Percentiles rank a stretch among this genome's conserved stretches.
Evolutionary conservation across 2,888 invertebrate genomes (phyloP).

Genomic region (Acanthacorydalis orientalis): DNA sequence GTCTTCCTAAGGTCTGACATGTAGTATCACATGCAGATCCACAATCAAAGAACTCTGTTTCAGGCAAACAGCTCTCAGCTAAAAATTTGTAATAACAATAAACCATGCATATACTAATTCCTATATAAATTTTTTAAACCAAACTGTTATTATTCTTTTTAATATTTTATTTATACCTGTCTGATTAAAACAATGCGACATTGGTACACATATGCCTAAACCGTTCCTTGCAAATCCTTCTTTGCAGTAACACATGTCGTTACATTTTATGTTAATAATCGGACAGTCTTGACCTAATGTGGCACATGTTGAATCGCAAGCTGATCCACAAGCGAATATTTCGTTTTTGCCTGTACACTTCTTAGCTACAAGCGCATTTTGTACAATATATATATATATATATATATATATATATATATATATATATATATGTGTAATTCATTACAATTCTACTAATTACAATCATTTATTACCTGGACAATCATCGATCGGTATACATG

Average conservation of each 20-base stretch:
- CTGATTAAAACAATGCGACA: neutral
- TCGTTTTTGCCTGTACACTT: neutral
- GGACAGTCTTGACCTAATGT: neutral
- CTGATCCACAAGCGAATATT: neutral
- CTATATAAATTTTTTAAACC: too few relatives aligned
- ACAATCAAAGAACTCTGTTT: neutral
- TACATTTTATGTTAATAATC: neutral
- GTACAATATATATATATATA: too few relatives aligned
- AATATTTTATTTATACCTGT: too few relatives aligned
- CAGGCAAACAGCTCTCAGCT: too few relatives aligned
- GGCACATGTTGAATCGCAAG: neutral
- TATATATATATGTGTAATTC: neutral
- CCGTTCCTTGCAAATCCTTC: neutral
- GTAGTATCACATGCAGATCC: neutral
- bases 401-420: neutral
- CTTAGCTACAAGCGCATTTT: too few relatives aligned
- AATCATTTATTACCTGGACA: constrained; percentile 8
- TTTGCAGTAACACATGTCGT: neutral
- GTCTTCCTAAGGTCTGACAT: neutral
- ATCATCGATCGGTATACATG: constrained; percentile 13
- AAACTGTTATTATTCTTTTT: too few relatives aligned
- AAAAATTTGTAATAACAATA: too few relatives aligned
- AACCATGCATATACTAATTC: too few relatives aligned
- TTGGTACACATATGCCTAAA: neutral
- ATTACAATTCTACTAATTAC: neutral